phyloP scores from a whole-genome alignment of 2,113 vertebrate genomes.

The Dicentrarchus labrax region DNA sequence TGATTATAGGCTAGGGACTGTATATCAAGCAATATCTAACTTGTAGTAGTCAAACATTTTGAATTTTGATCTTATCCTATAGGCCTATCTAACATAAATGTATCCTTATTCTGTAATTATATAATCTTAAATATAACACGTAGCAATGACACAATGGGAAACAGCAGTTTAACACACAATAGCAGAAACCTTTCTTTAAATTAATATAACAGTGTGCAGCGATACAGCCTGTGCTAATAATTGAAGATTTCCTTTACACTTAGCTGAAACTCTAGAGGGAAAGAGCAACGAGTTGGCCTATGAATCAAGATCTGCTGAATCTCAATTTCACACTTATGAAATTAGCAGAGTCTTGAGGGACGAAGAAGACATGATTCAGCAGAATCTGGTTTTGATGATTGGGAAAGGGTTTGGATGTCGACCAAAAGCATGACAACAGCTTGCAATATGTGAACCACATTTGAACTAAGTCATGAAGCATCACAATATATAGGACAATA shows the following conservation, averaged over 20 bases:
- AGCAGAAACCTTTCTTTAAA: conserved; percentile 1
- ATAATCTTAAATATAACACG: conserved; percentile 11
- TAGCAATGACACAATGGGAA: background rate
- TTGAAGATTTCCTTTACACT: conserved; percentile 16
- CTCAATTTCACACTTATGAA: conserved; percentile 63
- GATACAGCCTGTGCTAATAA: conserved; percentile 20
- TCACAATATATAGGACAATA: conserved; percentile 22
- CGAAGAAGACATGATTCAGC: conserved; percentile 56
- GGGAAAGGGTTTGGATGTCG: conserved; percentile 36
- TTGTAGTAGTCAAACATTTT: conserved; percentile 10
- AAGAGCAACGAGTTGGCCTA: conserved; percentile 29
- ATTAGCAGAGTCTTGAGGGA: conserved; percentile 62
- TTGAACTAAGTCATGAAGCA: conserved; percentile 45
- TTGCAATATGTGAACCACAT: conserved; percentile 50
- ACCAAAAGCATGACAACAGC: conserved; percentile 53
- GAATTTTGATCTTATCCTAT: background rate
- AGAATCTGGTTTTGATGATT: conserved; percentile 47
- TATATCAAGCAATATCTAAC: conserved; percentile 22
- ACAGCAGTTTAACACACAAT: background rate
- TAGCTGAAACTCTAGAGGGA: conserved; percentile 40
- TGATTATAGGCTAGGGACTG: conserved; percentile 1
- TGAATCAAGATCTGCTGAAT: conserved; percentile 66
- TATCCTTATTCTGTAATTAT: conserved; percentile 9
- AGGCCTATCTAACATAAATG: conserved; percentile 3
- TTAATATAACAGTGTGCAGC: conserved; percentile 6